Conservation (phyloP, 1,140 invertebrate species). For the Temnothorax nylanderi region DNA sequence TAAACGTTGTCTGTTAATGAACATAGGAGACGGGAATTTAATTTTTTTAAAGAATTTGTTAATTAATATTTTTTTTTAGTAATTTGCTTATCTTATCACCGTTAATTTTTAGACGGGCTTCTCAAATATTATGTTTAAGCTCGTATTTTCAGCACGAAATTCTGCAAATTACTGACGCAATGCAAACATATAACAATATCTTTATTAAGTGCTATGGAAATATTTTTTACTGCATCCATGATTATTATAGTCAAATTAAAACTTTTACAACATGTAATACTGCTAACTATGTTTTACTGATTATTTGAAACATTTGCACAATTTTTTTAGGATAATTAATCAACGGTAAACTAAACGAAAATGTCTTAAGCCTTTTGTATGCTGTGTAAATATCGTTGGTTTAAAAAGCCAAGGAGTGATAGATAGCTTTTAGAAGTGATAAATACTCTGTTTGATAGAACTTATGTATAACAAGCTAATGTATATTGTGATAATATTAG, state of each 20-base stretch:
- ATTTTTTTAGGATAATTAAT: not conserved
- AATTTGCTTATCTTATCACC: not conserved
- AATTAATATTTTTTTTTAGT: not conserved
- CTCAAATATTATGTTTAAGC: not conserved
- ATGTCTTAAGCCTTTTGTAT: not conserved
- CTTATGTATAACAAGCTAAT: not conserved
- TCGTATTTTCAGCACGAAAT: not conserved
- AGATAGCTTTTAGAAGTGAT: not conserved
- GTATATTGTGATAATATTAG: not conserved
- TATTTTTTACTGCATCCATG: not conserved
- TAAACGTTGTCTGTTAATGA: not conserved
- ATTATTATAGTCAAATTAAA: conserved; percentile 8
- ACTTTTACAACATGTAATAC: not conserved
- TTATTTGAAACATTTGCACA: not conserved
- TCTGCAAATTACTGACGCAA: not conserved
- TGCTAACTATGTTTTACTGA: not conserved
- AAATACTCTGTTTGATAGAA: not conserved
- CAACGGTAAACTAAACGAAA: not conserved
- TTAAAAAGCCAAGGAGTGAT: not conserved
- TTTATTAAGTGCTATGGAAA: not conserved
- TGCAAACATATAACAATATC: not conserved
- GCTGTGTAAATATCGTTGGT: not conserved
- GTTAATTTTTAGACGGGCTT: not conserved
- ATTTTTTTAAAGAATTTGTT: conserved; percentile 6
- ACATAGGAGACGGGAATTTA: not conserved